A percentile compares a stretch with the other conserved stretches of the same genome.
Evolutionary conservation across 2,888 invertebrate genomes (phyloP).

Genomic region (Drosophila trichaetosa): DNA sequence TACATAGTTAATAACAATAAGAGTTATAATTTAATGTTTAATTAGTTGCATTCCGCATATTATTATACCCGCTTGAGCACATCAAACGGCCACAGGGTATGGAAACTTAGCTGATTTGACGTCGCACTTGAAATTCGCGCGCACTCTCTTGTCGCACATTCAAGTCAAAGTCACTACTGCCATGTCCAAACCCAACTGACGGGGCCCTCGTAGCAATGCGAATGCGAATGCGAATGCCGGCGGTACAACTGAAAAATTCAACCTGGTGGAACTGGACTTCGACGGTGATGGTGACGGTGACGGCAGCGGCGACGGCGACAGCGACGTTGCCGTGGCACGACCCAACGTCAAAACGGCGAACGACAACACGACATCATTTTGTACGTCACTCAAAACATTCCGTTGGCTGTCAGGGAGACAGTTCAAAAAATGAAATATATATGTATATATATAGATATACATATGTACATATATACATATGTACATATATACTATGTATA

Average conservation of each 20-base stretch:
- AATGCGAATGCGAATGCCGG: constrained; percentile 48
- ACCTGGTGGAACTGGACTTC: constrained; percentile 56
- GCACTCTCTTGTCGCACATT: constrained; percentile 45
- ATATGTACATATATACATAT: neutral
- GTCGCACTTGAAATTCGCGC: constrained; percentile 69
- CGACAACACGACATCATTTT: constrained; percentile 83
- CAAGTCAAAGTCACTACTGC: constrained; percentile 66
- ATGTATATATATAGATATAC: constrained; percentile 47
- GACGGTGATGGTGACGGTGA: neutral
- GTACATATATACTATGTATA: neutral
- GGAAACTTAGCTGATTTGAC: constrained; percentile 71
- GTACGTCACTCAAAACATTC: constrained; percentile 81
- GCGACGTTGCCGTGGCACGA: constrained; percentile 55
- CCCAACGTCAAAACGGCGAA: constrained; percentile 38
- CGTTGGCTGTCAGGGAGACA: constrained; percentile 77
- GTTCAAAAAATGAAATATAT: constrained; percentile 76
- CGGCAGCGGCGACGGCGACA: neutral
- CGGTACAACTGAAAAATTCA: constrained; percentile 68
- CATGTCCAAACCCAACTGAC: constrained; percentile 48
- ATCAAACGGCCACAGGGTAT: constrained; percentile 18
- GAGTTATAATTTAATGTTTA: no score
- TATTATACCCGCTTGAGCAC: neutral
- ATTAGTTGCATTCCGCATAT: neutral
- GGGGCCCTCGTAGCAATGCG: constrained; percentile 35
- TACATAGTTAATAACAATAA: neutral